Evolutionary conservation across 2,888 invertebrate species (phyloP).

Genomic region (Cordylochernes scorpioides): DNA sequence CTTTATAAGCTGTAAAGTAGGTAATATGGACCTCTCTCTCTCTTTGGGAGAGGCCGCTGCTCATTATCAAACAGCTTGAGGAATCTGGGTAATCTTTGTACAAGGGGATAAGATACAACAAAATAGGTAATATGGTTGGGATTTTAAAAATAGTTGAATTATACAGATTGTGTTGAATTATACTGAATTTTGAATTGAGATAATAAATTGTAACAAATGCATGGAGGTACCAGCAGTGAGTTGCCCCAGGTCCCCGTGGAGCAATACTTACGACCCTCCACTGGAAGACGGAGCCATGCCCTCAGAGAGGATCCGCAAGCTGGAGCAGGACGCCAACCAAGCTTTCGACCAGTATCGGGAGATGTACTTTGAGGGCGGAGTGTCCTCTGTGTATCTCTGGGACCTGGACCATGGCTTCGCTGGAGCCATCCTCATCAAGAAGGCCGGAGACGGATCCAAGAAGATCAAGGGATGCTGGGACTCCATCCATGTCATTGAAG

Average conservation of each 20-base stretch:
- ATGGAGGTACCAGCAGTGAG: too few species aligned
- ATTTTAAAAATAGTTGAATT: too few species aligned
- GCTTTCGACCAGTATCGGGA: slow-evolving; percentile 97
- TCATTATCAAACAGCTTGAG: too few species aligned
- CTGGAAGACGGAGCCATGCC: slow-evolving; percentile 96
- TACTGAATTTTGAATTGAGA: too few species aligned
- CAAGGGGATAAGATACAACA: too few species aligned
- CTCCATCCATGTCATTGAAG: slow-evolving; percentile 96
- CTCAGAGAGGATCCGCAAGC: slow-evolving; percentile 69
- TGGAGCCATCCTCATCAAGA: slow-evolving; percentile 92
- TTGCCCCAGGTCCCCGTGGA: slow-evolving; percentile 65
- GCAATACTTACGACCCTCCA: slow-evolving; percentile 89
- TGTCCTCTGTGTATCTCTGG: slow-evolving; percentile 97
- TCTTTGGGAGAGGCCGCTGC: too few species aligned
- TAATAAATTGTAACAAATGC: too few species aligned
- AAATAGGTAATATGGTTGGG: too few species aligned
- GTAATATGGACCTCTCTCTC: too few species aligned
- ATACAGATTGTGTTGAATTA: too few species aligned
- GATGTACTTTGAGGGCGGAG: slow-evolving; percentile 97
- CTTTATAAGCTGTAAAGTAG: too few species aligned
- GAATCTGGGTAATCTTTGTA: too few species aligned
- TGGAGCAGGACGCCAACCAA: slow-evolving; percentile 91
- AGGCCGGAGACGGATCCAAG: slow-evolving; percentile 90
- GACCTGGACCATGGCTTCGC: slow-evolving; percentile 90
- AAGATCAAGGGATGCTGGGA: slow-evolving; percentile 99